Evolutionary conservation across 1,140 invertebrate genomes (phyloP).

Genomic region (Formica selysi): DNA sequence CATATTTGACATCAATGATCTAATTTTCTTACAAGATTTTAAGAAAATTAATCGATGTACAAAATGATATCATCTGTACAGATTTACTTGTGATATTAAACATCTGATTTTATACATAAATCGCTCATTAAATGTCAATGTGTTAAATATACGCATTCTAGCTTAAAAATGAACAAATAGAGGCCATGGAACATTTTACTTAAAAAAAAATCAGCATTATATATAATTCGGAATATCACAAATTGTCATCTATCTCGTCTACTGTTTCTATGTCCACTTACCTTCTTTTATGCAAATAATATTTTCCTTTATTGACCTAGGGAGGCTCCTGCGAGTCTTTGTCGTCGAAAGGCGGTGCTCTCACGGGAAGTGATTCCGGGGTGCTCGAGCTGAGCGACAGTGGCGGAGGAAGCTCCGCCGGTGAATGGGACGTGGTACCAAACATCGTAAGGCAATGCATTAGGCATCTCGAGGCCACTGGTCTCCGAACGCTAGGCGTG

Average conservation of each 20-base stretch:
- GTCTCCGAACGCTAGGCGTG: slow-evolving; percentile 94
- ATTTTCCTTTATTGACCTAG: slow-evolving; percentile 79
- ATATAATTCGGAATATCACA: not conserved
- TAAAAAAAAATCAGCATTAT: not conserved
- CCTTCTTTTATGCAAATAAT: not conserved
- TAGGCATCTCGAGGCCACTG: slow-evolving; percentile 92
- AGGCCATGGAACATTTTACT: not conserved
- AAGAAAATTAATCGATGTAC: not conserved
- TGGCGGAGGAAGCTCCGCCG: slow-evolving; percentile 81
- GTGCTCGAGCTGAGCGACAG: slow-evolving; percentile 86
- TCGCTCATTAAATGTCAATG: not conserved
- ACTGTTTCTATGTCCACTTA: not conserved
- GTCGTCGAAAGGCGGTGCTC: slow-evolving; percentile 88
- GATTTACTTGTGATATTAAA: not conserved
- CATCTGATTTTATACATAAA: not conserved
- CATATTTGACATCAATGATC: not conserved
- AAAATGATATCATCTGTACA: not conserved
- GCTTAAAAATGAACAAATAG: not conserved
- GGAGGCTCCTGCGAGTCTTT: slow-evolving; percentile 91
- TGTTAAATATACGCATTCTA: not conserved
- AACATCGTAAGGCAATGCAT: slow-evolving; percentile 92
- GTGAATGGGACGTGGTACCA: slow-evolving; percentile 88
- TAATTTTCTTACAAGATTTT: not conserved
- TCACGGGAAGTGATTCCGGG: slow-evolving; percentile 87
- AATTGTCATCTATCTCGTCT: not conserved